Percentiles rank a stretch among this genome's conserved stretches.
These are phyloP conservation scores for Plotosus lineatus DNA, from an alignment of 2,113 vertebrate genomes.

Conservation along the genomic window DNA sequence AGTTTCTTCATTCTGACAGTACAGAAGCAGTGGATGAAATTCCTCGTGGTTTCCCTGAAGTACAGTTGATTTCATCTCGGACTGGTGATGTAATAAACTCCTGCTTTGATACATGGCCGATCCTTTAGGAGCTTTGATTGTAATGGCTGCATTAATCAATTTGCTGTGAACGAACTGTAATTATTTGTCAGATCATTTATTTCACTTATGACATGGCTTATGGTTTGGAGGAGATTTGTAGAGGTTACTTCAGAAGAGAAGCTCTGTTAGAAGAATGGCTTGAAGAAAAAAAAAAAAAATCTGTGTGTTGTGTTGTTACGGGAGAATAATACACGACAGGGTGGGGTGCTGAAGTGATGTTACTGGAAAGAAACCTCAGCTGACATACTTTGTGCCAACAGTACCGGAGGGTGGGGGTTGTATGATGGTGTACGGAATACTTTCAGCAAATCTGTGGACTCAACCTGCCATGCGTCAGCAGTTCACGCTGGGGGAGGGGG, in stretches of 20 bases:
- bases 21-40: conserved; percentile 6
- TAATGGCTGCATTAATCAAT: conserved; percentile 12
- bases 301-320: not conserved
- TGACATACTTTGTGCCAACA: not conserved
- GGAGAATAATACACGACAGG: not conserved
- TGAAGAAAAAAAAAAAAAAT: too few species aligned
- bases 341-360: not conserved
- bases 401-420: not conserved
- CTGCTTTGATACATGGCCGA: conserved; percentile 10
- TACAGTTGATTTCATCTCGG: conserved; percentile 22
- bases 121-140: not conserved
- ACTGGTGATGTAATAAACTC: conserved; percentile 1
- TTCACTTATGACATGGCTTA: not conserved
- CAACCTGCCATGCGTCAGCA: not conserved
- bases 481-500: not conserved
- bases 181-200: conserved; percentile 13
- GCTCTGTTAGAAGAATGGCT: not conserved
- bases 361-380: not conserved
- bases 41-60: not conserved
- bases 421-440: not conserved
- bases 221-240: not conserved
- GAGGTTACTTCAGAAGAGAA: not conserved
- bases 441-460: not conserved
- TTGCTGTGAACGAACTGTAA: not conserved
- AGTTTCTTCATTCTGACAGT: conserved; percentile 3